These are phyloP conservation scores for Thaleichthys pacificus DNA, from an alignment of 2,797 vertebrate genomes.

Conservation along the genomic window DNA sequence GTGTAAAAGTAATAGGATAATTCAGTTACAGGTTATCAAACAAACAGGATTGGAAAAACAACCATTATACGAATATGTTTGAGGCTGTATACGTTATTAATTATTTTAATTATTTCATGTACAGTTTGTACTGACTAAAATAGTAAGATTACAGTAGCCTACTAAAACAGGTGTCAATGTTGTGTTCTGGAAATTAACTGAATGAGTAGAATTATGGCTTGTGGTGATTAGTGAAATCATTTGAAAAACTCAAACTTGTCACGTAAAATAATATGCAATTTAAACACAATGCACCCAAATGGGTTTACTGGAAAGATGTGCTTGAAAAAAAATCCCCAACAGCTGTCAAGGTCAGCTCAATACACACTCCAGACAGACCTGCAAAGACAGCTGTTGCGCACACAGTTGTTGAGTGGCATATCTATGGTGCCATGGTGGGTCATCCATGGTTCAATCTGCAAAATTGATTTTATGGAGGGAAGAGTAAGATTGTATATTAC, in stretches of 20 bases:
- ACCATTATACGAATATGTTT: too few relatives aligned
- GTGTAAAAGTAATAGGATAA: too few relatives aligned
- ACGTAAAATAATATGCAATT: constrained; percentile 33
- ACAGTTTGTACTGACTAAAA: too few relatives aligned
- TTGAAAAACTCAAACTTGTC: constrained; percentile 29
- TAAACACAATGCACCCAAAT: constrained; percentile 49
- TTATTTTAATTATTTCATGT: too few relatives aligned
- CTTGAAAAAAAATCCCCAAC: constrained; percentile 47
- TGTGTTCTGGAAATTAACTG: too few relatives aligned
- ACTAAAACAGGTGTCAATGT: too few relatives aligned
- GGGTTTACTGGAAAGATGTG: constrained; percentile 39
- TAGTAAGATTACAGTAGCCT: too few relatives aligned
- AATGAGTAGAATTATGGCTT: too few relatives aligned
- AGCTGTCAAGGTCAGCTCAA: constrained; percentile 29
- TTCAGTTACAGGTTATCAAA: too few relatives aligned
- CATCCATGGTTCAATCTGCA: constrained; percentile 59
- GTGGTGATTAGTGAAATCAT: too few relatives aligned
- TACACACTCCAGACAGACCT: constrained; percentile 30
- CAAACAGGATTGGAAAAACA: too few relatives aligned
- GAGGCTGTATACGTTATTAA: too few relatives aligned
- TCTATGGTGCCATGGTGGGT: constrained; percentile 55
- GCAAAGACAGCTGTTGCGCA: constrained; percentile 57
- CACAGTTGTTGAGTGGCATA: constrained; percentile 53
- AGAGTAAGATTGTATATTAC: constrained; percentile 58
- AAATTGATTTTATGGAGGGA: constrained; percentile 48